Evolutionary conservation across 2,888 invertebrate species (phyloP).

Genomic region (Hydrotaea diabolus): DNA sequence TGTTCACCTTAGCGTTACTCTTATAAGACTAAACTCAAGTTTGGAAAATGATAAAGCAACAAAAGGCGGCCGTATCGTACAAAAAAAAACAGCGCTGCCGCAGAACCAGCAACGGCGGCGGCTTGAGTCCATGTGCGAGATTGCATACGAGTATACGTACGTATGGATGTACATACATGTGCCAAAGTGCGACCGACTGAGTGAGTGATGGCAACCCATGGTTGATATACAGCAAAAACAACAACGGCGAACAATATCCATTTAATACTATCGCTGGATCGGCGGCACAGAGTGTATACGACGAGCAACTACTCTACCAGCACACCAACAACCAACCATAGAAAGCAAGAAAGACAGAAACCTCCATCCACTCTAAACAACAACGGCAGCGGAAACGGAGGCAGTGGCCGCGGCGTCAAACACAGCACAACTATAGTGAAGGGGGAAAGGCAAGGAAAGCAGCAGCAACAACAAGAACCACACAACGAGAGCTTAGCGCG

Average conservation of each 20-base stretch:
- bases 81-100: slow-evolving; percentile 7
- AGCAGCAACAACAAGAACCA: not conserved
- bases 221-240: slow-evolving; percentile 59
- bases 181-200: slow-evolving; percentile 2
- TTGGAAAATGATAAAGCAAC: slow-evolving; percentile 72
- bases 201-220: slow-evolving; percentile 68
- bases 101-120: slow-evolving; percentile 50
- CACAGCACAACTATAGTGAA: too few relatives aligned
- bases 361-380: slow-evolving; percentile 25
- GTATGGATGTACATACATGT: slow-evolving; percentile 23
- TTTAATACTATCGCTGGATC: not conserved
- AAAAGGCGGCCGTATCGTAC: slow-evolving; percentile 68
- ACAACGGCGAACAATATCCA: not conserved
- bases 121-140: slow-evolving; percentile 37
- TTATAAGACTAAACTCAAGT: slow-evolving; percentile 79
- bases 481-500: not conserved
- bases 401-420: not conserved
- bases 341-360: slow-evolving; percentile 1
- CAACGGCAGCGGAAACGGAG: not conserved
- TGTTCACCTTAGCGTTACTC: slow-evolving; percentile 76
- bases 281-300: not conserved
- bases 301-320: slow-evolving; percentile 35
- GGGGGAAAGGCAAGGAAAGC: too few relatives aligned
- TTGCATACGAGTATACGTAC: not conserved
- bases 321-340: slow-evolving; percentile 59